phyloP scores from a whole-genome alignment of 2,113 vertebrate species.

The Catharus bicknelli region DNA sequence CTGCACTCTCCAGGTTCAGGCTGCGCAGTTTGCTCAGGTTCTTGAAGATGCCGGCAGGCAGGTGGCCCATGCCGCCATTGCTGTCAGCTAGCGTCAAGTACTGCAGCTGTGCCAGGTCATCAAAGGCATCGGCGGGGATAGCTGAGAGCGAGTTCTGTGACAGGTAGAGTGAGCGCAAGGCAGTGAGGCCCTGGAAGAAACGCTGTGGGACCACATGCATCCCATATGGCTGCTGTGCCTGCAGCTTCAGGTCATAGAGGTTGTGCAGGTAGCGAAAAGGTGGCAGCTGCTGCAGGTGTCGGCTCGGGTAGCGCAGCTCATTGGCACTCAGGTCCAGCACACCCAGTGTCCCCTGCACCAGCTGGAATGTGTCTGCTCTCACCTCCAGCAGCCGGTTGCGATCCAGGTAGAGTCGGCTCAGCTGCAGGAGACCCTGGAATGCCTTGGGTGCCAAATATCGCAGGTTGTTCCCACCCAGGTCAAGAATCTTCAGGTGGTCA shows the following conservation, averaged over 20 bases:
- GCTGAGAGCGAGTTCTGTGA: conserved; percentile 72
- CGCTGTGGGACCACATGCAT: conserved; percentile 39
- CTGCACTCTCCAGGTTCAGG: conserved; percentile 78
- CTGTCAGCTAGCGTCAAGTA: conserved; percentile 75
- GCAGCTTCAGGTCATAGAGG: conserved; percentile 66
- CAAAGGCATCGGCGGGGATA: conserved; percentile 71
- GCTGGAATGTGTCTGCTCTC: neutral
- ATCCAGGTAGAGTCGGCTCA: conserved; percentile 80
- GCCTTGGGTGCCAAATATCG: conserved; percentile 51
- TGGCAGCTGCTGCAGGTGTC: neutral
- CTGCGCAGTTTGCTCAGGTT: conserved; percentile 73
- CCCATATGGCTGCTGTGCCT: conserved; percentile 56
- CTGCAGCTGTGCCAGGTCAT: conserved; percentile 74
- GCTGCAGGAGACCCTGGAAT: conserved; percentile 68
- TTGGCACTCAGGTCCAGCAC: conserved; percentile 66
- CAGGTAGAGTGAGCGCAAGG: conserved; percentile 74
- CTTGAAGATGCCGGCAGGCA: conserved; percentile 80
- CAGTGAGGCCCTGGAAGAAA: conserved; percentile 63
- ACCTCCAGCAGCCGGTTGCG: conserved; percentile 75
- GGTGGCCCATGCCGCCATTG: conserved; percentile 63
- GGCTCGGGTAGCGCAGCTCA: conserved; percentile 47
- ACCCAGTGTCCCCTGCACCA: neutral
- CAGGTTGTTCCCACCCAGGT: conserved; percentile 84
- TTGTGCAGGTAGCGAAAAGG: conserved; percentile 68
- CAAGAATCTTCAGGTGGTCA: conserved; percentile 67